phyloP scores from a whole-genome alignment of 2,888 invertebrate genomes.

The Aphrophora alni region DNA sequence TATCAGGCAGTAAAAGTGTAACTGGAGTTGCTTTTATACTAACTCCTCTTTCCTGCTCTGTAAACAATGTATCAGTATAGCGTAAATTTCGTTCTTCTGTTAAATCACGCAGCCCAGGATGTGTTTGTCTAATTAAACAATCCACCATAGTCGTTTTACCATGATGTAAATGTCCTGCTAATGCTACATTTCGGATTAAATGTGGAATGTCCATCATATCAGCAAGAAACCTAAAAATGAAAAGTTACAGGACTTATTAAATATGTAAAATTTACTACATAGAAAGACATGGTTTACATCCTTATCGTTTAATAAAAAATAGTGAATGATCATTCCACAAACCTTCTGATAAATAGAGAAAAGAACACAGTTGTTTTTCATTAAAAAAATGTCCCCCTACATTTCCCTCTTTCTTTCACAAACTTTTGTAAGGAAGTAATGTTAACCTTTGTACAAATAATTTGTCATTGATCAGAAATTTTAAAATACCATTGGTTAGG shows the following conservation, averaged over 20 bases:
- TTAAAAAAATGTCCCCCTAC: no score
- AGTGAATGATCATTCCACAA: no score
- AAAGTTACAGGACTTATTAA: no score
- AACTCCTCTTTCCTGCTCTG: conserved; percentile 96
- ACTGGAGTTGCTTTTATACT: conserved; percentile 97
- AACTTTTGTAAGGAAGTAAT: no score
- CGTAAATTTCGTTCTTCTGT: conserved; percentile 73
- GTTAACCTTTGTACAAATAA: no score
- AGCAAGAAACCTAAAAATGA: conserved; percentile 74
- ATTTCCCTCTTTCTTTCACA: no score
- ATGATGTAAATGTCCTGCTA: conserved; percentile 97
- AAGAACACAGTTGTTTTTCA: no score
- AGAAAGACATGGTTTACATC: not conserved
- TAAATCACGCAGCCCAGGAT: conserved; percentile 86
- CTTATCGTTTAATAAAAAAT: not conserved
- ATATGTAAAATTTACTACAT: not conserved
- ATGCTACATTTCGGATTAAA: conserved; percentile 92
- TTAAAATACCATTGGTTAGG: no score
- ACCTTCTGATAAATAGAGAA: no score
- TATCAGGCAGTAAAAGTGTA: conserved; percentile 90
- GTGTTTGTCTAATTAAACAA: conserved; percentile 95
- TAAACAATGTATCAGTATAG: conserved; percentile 96
- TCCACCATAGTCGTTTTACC: conserved; percentile 99
- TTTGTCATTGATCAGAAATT: no score
- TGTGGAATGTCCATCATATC: conserved; percentile 98